Evolutionary conservation across 1,140 invertebrate species (phyloP).

Genomic region (Nylanderia fulva): DNA sequence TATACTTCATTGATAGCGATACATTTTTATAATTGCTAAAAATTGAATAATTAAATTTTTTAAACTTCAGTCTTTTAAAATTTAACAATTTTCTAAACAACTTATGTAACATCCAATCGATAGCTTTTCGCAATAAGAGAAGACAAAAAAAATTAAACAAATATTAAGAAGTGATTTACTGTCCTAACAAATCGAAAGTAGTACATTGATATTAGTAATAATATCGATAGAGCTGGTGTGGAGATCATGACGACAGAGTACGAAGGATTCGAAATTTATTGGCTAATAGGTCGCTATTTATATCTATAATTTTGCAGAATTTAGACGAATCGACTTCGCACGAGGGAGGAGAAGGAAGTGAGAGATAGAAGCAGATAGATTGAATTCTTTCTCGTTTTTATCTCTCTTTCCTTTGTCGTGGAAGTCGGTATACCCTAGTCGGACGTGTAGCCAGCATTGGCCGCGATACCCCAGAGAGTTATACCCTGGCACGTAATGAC

Average conservation of each 20-base stretch:
- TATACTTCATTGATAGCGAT: not conserved
- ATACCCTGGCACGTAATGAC: conserved; percentile 63
- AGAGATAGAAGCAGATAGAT: conserved; percentile 23
- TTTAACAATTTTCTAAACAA: not conserved
- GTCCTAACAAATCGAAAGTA: conserved; percentile 7
- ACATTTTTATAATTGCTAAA: conserved; percentile 41
- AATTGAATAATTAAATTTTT: not conserved
- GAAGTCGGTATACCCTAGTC: conserved; percentile 8
- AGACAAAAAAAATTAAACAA: not conserved
- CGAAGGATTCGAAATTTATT: conserved; percentile 11
- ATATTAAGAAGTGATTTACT: not conserved
- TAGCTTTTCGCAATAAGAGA: not conserved
- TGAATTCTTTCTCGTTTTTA: conserved; percentile 46
- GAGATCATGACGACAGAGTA: not conserved
- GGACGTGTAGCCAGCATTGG: not conserved
- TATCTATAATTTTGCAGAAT: conserved; percentile 54
- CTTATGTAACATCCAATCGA: not conserved
- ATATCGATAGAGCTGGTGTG: not conserved
- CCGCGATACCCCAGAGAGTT: conserved; percentile 42
- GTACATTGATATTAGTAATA: conserved; percentile 30
- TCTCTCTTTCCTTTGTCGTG: conserved; percentile 43
- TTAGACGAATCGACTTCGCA: conserved; percentile 23
- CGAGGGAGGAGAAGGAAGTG: not conserved
- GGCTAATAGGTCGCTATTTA: conserved; percentile 12
- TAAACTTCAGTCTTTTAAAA: not conserved